A percentile compares a stretch with the other conserved stretches of the same genome.
Evolutionary conservation across 2,797 vertebrate genomes (phyloP).

Genomic region (Erethizon dorsatum): DNA sequence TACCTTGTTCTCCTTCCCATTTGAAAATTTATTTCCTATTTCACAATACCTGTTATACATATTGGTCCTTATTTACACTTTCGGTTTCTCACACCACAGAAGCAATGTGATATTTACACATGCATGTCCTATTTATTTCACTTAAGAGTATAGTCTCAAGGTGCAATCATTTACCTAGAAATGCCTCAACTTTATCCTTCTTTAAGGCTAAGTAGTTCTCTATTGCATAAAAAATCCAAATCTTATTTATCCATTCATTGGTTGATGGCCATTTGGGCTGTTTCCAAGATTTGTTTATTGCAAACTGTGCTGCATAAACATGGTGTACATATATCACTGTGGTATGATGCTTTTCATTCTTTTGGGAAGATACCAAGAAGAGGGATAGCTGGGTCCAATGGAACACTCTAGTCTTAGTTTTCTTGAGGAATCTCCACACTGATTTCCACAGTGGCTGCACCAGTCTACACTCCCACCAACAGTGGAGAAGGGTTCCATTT

Average conservation of each 20-base stretch:
- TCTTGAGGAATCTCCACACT: not conserved
- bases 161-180: not conserved
- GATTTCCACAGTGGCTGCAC: not conserved
- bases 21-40: not conserved
- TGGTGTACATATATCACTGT: not conserved
- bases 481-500: not conserved
- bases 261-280: not conserved
- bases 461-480: not conserved
- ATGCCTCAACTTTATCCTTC: not conserved
- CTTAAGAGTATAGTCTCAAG: not conserved
- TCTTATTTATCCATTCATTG: not conserved
- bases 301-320: not conserved
- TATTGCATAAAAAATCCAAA: not conserved
- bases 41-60: not conserved
- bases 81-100: not conserved
- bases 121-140: not conserved
- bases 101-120: not conserved
- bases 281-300: not conserved
- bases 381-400: not conserved
- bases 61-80: not conserved
- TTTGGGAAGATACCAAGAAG: not conserved
- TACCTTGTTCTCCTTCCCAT: not conserved
- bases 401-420: not conserved
- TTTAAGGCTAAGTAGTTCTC: not conserved
- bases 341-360: not conserved